Conservation (phyloP, 2,113 vertebrate genomes). For the Sitta europaea region DNA sequence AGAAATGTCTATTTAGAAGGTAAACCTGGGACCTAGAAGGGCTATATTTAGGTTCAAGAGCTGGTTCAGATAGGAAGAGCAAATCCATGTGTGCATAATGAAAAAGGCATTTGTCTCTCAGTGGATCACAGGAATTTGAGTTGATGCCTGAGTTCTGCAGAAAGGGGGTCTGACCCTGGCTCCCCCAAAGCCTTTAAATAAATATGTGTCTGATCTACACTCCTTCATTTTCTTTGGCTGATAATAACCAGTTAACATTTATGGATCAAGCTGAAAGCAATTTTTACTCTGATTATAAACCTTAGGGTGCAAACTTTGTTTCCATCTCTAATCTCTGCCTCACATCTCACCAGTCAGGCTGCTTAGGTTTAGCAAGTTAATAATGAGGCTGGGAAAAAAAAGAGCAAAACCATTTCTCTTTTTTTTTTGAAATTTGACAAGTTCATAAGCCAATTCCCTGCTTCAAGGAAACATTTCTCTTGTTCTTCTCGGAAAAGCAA, state of each 20-base stretch:
- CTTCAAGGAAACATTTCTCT: neutral
- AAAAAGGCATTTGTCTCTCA: neutral
- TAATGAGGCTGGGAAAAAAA: neutral
- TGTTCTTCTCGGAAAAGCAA: constrained; percentile 18
- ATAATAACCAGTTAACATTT: neutral
- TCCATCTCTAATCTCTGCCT: constrained; percentile 4
- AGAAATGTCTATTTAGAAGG: neutral
- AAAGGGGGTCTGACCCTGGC: neutral
- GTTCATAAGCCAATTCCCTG: neutral
- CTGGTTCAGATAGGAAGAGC: neutral
- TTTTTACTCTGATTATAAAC: constrained; percentile 16
- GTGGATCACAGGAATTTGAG: neutral
- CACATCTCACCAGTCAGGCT: neutral
- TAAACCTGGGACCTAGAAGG: neutral
- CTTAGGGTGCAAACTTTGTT: neutral
- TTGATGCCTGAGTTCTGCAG: neutral
- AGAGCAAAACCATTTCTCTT: neutral
- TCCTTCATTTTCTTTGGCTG: neutral
- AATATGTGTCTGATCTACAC: neutral
- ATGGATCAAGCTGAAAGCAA: neutral
- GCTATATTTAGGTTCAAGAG: neutral
- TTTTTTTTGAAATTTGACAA: neutral
- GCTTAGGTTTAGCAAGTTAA: neutral
- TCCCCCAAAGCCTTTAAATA: neutral
- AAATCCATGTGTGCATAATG: neutral